Base-by-base conservation (phyloP, 2,888 invertebrate species). In the Odontomyia ornata region DNA sequence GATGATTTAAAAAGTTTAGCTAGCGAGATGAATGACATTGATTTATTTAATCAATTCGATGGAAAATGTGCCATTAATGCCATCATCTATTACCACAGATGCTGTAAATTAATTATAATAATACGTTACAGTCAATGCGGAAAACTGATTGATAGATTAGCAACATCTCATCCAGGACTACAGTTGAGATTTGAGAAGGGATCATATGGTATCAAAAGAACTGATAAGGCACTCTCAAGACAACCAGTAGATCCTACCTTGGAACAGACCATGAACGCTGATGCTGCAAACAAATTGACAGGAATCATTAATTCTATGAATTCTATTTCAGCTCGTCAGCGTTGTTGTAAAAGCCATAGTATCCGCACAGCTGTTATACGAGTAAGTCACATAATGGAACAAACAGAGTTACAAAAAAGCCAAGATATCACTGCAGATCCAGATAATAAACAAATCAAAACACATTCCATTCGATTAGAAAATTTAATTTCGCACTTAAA, bases 161-260 rank as follows among this genome's bases (percentile, higher is more conserved):
- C 80, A 30, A 76, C 81, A 73, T 83, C 83, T 57, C 83, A 84
- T 80, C 83, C 83, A 1, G 76, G 52, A 1, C 56, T 65, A 82
- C 82, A 72, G 13, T 76, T 80, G 46, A 78, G 81, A 60, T 80
- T 84, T 18, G 60, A 80, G 79, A 79, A 80, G 30, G 83, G 84
- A 4, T 82, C 27, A 52, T 83, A 84, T 78, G 82, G 83, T 15
- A 81, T 85, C 60, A 81, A 80, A 81, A 77, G 84, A 77, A 85
- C 75, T 1, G 30, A 52, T 15, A 77, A 77, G 27, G 0, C 64
- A 0, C 64, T 76, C 56, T 77, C 77, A 2, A 28, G 36, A 56
- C 71, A 46, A 47, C 73, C 77, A 13, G 25, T 77, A 1, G 67
- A 77, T 77, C 36, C 64, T 11, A 64, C 75, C 5, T 46, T 76